Evolutionary conservation across 2,888 invertebrate species (phyloP), one percentile per base, ranked within the genome.

Genomic region (Coleophora flavipennella): DNA sequence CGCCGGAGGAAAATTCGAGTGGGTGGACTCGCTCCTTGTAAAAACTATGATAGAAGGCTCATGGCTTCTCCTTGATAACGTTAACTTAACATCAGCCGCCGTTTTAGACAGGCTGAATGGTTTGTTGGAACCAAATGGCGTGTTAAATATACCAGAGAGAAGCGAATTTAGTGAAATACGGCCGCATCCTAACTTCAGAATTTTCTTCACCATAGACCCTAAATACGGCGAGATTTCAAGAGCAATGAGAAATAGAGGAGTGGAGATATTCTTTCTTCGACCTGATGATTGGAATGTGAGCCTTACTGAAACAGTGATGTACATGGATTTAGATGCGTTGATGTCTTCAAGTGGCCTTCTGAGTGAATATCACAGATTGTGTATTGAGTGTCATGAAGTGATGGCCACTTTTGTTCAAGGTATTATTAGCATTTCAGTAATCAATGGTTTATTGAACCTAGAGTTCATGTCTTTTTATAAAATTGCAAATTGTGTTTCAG

Each of bases 191-290:
- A 89, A 97, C 64, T 99, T 99, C 69, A 89, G 97, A 49, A 88
- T 99, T 31, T 96, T 99, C 64, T 89, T 99, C 44, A 92, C 97
- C 0, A 94, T 98, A 91, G 95, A 99, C 76, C 95, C 98, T 0
- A 92, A 91, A 59, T 91, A 94, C 74, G 99, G 99, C 0, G 97
- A 97, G 74, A 93, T 99, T 49, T 99, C 99, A 0, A 89, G 95
- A 53, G 99, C 99, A 0, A 99, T 99, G 99, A 88, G 99, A 44
- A 99, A 99, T 73, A 88, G 99, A 59, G 97, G 99, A 2, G 90
- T 99, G 0, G 99, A 99, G 85, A 91, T 99, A 55, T 85, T 68
- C 48, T 48, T 85, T 32, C 43, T 83, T 0, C 59, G 67, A 40
- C 50, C 67, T 8, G 80, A 79, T 36, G 78, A 79, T 26, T 62